Base-by-base conservation (phyloP, 1,140 invertebrate species). In the Ridgeia piscesae region DNA sequence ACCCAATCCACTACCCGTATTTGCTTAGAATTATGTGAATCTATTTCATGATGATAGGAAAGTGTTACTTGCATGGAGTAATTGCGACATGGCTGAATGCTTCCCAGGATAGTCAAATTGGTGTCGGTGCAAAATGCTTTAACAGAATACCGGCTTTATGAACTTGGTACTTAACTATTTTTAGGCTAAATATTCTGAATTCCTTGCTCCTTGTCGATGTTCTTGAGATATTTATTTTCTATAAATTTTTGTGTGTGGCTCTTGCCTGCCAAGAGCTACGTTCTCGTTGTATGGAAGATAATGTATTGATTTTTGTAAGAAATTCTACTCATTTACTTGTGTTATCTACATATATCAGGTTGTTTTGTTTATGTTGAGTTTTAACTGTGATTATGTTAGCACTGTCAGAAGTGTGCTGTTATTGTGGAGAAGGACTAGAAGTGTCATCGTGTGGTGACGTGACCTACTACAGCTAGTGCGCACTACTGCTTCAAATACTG, bases 261-360 rank as follows among this genome's bases (percentile, higher is more conserved):
- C 58, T 77, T 8, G 27, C 27, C 11, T 77, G 58, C 58, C 58
- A 77, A 77, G 0, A 17, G 4, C 58, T 6, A 21, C 14, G 17
- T 77, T 77, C 58, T 77, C 27, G 58, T 21, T 77, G 58, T 77
- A 21, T 77, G 14, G 58, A 77, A 21, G 2, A 77, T 31, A 77
- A 77, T 77, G 42, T 42, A 42, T 77, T 77, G 58, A 77, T 77
- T 77, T 77, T 77, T 77, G 58, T 77, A 77, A 77, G 58, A 77
- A 9, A 77, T 77, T 77, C 58, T 77, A 77, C 58, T 77, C 58
- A 77, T 77, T 77, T 77, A 77, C 58, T 77, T 21, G 58, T 77
- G 58, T 77, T 77, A 77, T 77, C 58, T 77, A 77, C 58, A 21
- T 77, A 77, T 77, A 77, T 77, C 58, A 77, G 58, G 27, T 77